A percentile compares a stretch with the other conserved stretches of the same genome.
Conservation (phyloP, 35 echinoderm and acorn worm genomes). For the Heliocidaris tuberculata region DNA sequence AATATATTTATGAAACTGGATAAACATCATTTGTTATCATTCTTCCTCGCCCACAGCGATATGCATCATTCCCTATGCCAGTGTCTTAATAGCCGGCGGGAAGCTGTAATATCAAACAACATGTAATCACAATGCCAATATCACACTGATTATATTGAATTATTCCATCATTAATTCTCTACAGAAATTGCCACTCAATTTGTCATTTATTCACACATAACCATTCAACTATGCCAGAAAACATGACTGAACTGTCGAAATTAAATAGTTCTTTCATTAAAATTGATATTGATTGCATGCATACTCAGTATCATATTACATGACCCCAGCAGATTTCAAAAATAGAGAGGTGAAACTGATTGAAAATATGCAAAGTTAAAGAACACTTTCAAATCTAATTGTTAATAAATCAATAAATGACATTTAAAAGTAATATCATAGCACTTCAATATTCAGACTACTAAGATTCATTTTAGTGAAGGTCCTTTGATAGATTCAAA, state of each 20-base stretch:
- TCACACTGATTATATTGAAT: neutral
- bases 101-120: neutral
- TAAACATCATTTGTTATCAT: neutral
- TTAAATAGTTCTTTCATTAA: neutral
- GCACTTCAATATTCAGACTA: too few species aligned
- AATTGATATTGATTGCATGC: neutral
- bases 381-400: neutral
- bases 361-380: neutral
- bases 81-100: neutral
- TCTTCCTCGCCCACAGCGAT: neutral
- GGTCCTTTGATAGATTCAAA: neutral
- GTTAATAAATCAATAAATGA: neutral
- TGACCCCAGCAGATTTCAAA: too few species aligned
- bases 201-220: neutral
- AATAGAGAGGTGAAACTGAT: neutral
- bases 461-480: neutral
- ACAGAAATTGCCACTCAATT: neutral
- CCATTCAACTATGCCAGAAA: neutral
- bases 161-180: neutral
- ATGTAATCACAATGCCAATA: neutral
- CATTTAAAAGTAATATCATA: too few species aligned
- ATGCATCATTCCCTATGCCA: neutral
- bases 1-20: conserved; percentile 19
- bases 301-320: neutral
- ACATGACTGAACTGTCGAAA: neutral